A percentile compares a stretch with the other conserved stretches of the same genome.
Conservation (phyloP, 2,113 vertebrate species). For the Azemiops feae region DNA sequence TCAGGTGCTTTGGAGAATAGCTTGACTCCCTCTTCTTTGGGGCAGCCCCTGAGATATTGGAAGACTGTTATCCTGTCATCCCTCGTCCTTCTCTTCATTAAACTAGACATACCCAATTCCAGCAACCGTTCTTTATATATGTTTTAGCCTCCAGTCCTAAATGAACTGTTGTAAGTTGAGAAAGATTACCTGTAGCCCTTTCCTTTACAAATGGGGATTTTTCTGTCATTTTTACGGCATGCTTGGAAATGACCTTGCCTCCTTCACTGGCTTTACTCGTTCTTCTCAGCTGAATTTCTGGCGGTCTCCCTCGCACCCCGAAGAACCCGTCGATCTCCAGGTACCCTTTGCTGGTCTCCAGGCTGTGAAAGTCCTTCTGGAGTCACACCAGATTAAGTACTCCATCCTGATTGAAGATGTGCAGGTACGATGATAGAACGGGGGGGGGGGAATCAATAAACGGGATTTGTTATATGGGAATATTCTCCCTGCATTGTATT, state of each 20-base stretch:
- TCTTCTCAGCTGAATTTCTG: conserved; percentile 85
- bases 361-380: conserved; percentile 83
- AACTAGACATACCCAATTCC: too few species aligned
- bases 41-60: too few species aligned
- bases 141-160: background rate
- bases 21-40: too few species aligned
- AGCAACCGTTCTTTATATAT: too few species aligned
- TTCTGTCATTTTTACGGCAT: rapidly evolving
- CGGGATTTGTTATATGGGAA: background rate
- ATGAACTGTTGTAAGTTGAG: background rate
- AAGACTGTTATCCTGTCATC: too few species aligned
- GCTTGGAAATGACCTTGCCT: background rate
- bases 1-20: too few species aligned
- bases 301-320: conserved; percentile 71
- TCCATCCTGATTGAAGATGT: conserved; percentile 82
- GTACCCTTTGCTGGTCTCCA: conserved; percentile 73
- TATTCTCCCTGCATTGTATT: background rate
- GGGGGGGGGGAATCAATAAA: background rate
- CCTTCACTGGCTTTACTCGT: conserved; percentile 52
- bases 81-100: too few species aligned
- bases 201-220: background rate
- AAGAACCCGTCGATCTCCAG: conserved; percentile 74
- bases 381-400: conserved; percentile 79
- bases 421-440: conserved; percentile 74
- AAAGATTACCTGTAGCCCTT: background rate